Percentiles rank a stretch among this genome's conserved stretches.
phyloP scores from a whole-genome alignment of 1,140 invertebrate genomes.

The Atopsyche davidsoni region DNA sequence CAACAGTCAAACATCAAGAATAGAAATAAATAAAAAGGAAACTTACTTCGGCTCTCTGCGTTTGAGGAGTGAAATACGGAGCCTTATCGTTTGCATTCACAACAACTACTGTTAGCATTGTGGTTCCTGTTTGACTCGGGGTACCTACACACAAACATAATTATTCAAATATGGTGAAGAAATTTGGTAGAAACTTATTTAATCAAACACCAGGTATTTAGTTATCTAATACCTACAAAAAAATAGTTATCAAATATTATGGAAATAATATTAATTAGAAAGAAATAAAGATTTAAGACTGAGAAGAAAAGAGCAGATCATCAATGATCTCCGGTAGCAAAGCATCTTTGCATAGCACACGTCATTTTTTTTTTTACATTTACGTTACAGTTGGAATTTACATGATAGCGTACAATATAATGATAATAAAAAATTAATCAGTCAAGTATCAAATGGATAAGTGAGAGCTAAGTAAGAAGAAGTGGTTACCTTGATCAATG shows the following conservation, averaged over 20 bases:
- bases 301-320: no score
- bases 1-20: no score
- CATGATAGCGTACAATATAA: no score
- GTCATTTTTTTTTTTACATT: no score
- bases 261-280: not conserved
- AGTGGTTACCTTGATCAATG: conserved; percentile 69
- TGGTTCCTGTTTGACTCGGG: conserved; percentile 73
- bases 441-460: no score
- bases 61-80: conserved; percentile 76
- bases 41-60: conserved; percentile 72
- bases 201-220: not conserved
- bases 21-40: no score
- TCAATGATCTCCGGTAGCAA: no score
- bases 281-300: not conserved
- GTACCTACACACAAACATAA: no score
- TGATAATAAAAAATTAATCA: no score
- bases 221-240: not conserved
- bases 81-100: conserved; percentile 85
- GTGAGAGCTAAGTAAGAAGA: no score
- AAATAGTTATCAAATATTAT: not conserved
- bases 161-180: not conserved
- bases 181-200: conserved; percentile 1
- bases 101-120: conserved; percentile 69
- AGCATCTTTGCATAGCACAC: no score
- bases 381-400: no score